Conservation (phyloP, 2,797 vertebrate species). For the Chloroceryle amazona region DNA sequence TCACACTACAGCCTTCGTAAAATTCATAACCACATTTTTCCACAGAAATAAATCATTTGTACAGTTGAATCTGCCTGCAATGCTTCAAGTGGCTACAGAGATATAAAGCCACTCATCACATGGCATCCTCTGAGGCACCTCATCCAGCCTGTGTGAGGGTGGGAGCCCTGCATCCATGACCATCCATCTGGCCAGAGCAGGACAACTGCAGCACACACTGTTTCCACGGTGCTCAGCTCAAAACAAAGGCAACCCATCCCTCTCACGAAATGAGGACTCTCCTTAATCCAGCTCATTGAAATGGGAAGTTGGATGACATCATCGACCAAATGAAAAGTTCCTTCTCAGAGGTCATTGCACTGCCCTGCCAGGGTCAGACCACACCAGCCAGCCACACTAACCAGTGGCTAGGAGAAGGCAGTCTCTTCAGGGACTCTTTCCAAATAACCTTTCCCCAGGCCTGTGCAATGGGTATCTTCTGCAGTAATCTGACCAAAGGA, state of each 20-base stretch:
- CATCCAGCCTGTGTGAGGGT: fast-evolving
- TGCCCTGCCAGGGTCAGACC: neutral
- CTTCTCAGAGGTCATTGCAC: neutral
- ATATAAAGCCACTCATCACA: neutral
- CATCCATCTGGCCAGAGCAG: neutral
- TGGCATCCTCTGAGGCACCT: neutral
- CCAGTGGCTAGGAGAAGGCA: neutral
- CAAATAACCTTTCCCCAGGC: neutral
- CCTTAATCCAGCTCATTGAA: neutral
- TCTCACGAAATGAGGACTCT: neutral
- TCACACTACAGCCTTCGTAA: neutral
- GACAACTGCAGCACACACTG: neutral
- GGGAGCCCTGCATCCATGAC: neutral
- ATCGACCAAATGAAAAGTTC: neutral
- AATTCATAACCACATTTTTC: neutral
- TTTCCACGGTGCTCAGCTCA: neutral
- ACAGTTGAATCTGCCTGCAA: neutral
- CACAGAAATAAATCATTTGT: neutral
- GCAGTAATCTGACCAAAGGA: neutral
- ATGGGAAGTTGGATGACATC: neutral
- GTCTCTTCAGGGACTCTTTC: neutral
- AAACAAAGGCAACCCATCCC: neutral
- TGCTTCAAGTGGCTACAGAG: neutral
- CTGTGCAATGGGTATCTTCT: neutral
- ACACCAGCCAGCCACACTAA: neutral